phyloP scores from a whole-genome alignment of 2,113 vertebrate genomes.

The Pomatorhinus ruficollis region DNA sequence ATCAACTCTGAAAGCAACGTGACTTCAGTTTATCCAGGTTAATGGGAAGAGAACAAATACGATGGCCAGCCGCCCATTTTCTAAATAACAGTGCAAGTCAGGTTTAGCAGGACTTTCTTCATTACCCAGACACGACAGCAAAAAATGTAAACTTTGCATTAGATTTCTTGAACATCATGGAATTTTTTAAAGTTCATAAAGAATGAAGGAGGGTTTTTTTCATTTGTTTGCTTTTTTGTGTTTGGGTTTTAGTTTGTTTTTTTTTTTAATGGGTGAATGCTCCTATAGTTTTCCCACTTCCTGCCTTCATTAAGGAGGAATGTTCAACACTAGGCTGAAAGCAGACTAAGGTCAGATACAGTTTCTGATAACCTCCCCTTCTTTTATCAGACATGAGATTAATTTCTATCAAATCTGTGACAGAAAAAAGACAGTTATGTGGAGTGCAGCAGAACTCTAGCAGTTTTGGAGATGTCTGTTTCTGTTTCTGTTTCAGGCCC shows the following conservation, averaged over 20 bases:
- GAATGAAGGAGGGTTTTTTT: not conserved
- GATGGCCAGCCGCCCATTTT: not conserved
- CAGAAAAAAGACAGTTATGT: not conserved
- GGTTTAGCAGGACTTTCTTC: not conserved
- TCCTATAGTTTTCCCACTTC: not conserved
- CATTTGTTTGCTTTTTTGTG: not conserved
- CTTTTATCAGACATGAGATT: not conserved
- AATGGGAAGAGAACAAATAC: not conserved
- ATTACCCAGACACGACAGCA: not conserved
- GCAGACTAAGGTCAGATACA: not conserved
- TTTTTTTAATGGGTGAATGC: not conserved
- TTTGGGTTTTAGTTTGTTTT: not conserved
- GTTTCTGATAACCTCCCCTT: fast-evolving
- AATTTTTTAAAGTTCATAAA: not conserved
- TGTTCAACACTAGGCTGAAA: not conserved
- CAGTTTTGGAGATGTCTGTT: not conserved
- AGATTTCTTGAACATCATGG: not conserved
- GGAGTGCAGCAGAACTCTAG: not conserved
- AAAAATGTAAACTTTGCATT: not conserved
- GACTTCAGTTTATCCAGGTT: not conserved
- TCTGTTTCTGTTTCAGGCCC: not conserved
- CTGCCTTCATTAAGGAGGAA: not conserved
- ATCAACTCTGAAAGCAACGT: not conserved
- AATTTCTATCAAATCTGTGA: not conserved
- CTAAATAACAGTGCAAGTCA: not conserved